A percentile compares a stretch with the other conserved stretches of the same genome.
Conservation (phyloP, 2,113 vertebrate genomes). For the Ageneiosus marmoratus region DNA sequence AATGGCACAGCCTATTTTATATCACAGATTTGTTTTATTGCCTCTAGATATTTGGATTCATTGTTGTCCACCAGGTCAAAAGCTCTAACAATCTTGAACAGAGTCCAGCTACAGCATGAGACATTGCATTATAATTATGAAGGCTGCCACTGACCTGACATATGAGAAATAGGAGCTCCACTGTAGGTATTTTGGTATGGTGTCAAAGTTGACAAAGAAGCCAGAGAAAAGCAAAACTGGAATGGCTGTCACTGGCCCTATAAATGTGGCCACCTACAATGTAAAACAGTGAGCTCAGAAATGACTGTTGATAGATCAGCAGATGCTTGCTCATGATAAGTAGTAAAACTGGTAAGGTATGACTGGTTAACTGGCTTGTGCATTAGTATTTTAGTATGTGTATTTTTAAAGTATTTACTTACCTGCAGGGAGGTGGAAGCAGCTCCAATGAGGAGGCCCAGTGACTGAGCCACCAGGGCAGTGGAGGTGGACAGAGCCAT, state of each 20-base stretch:
- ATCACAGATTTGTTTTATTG: neutral
- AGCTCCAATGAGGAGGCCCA: constrained; percentile 93
- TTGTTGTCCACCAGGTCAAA: neutral
- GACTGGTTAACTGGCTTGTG: neutral
- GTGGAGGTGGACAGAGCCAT: constrained; percentile 90
- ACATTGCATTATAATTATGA: neutral
- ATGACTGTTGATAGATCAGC: neutral
- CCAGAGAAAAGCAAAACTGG: constrained; percentile 96
- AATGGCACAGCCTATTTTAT: neutral
- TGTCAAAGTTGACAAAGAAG: constrained; percentile 98
- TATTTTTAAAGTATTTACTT: constrained; percentile 7
- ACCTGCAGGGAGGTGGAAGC: constrained; percentile 96
- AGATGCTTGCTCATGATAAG: neutral
- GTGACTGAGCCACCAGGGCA: constrained; percentile 91
- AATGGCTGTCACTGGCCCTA: constrained; percentile 93
- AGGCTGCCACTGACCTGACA: constrained; percentile 81
- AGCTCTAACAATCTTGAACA: neutral
- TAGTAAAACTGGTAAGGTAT: neutral
- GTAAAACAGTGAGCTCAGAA: neutral
- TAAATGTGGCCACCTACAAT: constrained; percentile 90
- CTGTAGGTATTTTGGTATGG: constrained; percentile 95
- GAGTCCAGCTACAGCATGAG: neutral
- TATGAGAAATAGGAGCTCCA: constrained; percentile 98
- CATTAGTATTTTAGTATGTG: neutral
- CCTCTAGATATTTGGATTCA: neutral